phyloP scores from a whole-genome alignment of 2,113 vertebrate species.

The Telmatochromis sp. region DNA sequence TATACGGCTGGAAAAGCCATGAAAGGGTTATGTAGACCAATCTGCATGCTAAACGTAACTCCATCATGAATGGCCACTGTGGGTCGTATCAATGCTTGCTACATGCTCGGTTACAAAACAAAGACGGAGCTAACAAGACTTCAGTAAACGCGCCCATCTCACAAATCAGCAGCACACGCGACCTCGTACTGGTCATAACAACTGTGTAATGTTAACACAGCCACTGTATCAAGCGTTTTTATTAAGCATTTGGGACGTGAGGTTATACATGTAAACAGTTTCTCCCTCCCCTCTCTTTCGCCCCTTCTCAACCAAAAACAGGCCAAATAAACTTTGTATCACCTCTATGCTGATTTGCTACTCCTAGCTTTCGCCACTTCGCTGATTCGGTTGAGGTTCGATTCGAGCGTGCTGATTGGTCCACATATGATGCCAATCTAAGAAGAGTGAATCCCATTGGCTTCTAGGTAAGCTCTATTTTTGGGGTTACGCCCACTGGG shows the following conservation, averaged over 20 bases:
- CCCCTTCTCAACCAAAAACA: background rate
- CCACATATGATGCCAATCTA: background rate
- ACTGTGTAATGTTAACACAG: background rate
- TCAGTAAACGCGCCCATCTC: background rate
- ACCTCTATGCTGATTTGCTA: conserved; percentile 15
- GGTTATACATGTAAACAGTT: background rate
- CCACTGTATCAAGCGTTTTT: background rate
- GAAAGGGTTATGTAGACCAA: background rate
- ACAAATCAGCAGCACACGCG: background rate
- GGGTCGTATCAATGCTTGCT: background rate
- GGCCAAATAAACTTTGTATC: conserved; percentile 38
- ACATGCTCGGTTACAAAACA: conserved; percentile 31
- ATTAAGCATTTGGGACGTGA: background rate
- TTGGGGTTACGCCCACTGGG: conserved; percentile 44
- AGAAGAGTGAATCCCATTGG: conserved; percentile 22
- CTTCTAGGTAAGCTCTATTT: background rate
- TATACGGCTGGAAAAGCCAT: background rate
- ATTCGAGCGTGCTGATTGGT: conserved; percentile 17
- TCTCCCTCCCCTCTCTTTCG: background rate
- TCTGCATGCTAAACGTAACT: background rate
- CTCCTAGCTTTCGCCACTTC: conserved; percentile 8
- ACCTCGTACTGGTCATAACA: background rate
- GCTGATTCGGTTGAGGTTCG: background rate
- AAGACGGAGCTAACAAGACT: background rate
- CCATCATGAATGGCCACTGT: background rate